These are phyloP conservation scores for Blennius ocellaris DNA, from an alignment of 2,113 vertebrate species.

Conservation along the genomic window DNA sequence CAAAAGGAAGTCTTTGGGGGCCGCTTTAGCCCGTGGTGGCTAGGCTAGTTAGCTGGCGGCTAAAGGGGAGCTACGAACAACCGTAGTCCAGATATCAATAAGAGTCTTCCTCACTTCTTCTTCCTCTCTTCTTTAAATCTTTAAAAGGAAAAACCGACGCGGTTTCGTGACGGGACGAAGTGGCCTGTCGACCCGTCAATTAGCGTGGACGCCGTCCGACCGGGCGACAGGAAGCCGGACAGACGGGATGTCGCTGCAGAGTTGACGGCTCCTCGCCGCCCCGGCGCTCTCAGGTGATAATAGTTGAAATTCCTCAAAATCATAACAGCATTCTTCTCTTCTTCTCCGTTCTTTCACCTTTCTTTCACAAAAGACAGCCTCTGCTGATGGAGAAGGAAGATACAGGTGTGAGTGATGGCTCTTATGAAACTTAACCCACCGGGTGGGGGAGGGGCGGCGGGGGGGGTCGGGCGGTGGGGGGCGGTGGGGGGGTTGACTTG, in stretches of 20 bases:
- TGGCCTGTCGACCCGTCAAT: neutral
- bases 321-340: constrained; percentile 66
- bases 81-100: no score
- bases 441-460: neutral
- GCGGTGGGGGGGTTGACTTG: no score
- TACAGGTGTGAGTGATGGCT: constrained; percentile 42
- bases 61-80: no score
- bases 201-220: neutral
- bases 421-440: constrained; percentile 4
- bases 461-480: no score
- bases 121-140: no score
- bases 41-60: no score
- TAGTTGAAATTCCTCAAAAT: constrained; percentile 58
- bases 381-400: constrained; percentile 38
- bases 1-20: no score
- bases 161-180: no score
- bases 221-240: constrained; percentile 7
- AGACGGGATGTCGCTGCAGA: neutral
- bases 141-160: no score
- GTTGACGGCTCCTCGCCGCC: constrained; percentile 26
- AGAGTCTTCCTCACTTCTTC: no score
- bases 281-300: constrained; percentile 22
- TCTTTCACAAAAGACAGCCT: constrained; percentile 16
- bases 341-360: constrained; percentile 7
- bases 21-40: no score